Percentiles rank a stretch among this genome's conserved stretches.
Evolutionary conservation across 2,113 vertebrate species (phyloP).

Genomic region (Laticauda laticaudata): DNA sequence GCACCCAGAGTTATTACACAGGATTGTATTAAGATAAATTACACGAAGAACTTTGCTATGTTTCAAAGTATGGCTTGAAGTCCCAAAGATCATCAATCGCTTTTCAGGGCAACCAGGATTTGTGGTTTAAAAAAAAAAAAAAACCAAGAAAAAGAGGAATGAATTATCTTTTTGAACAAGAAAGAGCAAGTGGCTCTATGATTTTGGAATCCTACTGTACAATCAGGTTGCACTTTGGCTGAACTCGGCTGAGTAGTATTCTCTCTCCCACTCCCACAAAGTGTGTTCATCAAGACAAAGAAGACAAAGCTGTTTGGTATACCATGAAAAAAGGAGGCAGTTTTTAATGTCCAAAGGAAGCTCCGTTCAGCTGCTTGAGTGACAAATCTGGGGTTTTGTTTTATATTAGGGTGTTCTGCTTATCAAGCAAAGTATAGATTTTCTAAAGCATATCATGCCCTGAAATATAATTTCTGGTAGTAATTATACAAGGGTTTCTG

Average conservation of each 20-base stretch:
- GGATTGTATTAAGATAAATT: neutral
- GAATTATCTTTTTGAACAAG: conserved; percentile 26
- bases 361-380: neutral
- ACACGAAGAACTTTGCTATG: neutral
- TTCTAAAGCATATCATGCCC: neutral
- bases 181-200: neutral
- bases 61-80: neutral
- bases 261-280: neutral
- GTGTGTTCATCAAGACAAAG: neutral
- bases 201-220: conserved; percentile 13
- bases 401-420: neutral
- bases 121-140: neutral
- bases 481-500: conserved; percentile 27
- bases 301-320: neutral
- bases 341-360: neutral
- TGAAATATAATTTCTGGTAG: neutral
- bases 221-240: conserved; percentile 7
- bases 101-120: neutral
- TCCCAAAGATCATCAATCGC: neutral
- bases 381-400: neutral
- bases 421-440: neutral
- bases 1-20: neutral
- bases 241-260: conserved; percentile 15
- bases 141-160: neutral
- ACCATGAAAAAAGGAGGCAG: neutral